phyloP scores from a whole-genome alignment of 2,888 invertebrate genomes.

The Seira sanloemensis region DNA sequence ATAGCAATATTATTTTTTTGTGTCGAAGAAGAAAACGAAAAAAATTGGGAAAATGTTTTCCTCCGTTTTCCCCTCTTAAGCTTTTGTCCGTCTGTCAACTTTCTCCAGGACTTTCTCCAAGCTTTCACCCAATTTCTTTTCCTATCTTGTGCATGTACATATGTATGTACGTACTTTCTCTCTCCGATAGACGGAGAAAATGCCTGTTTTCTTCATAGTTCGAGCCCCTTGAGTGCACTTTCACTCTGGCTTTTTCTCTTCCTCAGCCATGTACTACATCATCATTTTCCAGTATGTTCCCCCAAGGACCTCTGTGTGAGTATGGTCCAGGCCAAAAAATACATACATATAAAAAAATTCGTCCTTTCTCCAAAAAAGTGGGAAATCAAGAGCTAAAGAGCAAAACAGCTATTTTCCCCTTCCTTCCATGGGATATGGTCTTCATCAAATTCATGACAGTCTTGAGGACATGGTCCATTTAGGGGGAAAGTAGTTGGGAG shows the following conservation, averaged over 20 bases:
- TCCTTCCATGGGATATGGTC: not conserved
- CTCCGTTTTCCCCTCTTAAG: too few species aligned
- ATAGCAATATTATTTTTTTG: too few species aligned
- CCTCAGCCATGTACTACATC: slow-evolving; percentile 39
- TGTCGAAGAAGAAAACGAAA: too few species aligned
- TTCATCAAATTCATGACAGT: slow-evolving; percentile 35
- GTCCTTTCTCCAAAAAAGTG: not conserved
- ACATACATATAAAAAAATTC: not conserved
- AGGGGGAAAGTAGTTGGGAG: not conserved
- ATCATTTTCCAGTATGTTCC: slow-evolving; percentile 44
- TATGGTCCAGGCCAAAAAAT: slow-evolving; percentile 7
- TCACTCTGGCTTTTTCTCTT: slow-evolving; percentile 29
- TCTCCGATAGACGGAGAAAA: too few species aligned
- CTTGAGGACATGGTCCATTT: slow-evolving; percentile 48
- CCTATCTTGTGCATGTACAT: too few species aligned
- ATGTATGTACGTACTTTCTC: too few species aligned
- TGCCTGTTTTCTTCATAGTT: slow-evolving; percentile 1
- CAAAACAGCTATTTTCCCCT: not conserved
- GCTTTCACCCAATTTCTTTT: too few species aligned
- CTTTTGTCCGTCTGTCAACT: not conserved
- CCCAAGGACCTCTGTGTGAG: not conserved
- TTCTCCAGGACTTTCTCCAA: too few species aligned
- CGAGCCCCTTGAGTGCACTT: slow-evolving; percentile 51
- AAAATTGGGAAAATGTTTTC: not conserved
- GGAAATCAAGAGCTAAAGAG: slow-evolving; percentile 12